Conservation (phyloP, 1,140 invertebrate species). For the Episyrphus balteatus region DNA sequence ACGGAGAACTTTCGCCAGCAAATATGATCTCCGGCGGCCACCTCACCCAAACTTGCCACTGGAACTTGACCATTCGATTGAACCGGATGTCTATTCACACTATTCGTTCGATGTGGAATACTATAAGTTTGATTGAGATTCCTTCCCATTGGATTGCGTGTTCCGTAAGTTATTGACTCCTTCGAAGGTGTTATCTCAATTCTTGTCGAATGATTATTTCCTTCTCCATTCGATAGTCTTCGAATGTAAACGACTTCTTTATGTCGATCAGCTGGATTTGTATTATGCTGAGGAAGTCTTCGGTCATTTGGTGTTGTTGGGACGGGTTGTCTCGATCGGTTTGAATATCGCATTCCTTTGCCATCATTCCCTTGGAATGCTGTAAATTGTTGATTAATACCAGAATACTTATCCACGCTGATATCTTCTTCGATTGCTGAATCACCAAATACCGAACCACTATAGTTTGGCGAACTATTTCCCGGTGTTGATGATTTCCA, state of each 20-base stretch:
- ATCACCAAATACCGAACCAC: conserved; percentile 35
- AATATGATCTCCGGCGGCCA: conserved; percentile 26
- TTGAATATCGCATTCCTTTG: conserved; percentile 25
- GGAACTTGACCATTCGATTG: conserved; percentile 1
- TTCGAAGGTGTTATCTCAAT: conserved; percentile 34
- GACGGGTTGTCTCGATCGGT: conserved; percentile 15
- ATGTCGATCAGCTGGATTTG: conserved; percentile 19
- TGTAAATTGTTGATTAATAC: conserved; percentile 23
- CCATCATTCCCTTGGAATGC: conserved; percentile 25
- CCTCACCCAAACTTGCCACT: conserved; percentile 2
- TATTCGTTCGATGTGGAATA: no score
- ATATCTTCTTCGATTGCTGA: conserved; percentile 36
- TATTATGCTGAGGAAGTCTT: background rate
- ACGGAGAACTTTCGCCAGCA: conserved; percentile 36
- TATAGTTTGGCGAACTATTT: conserved; percentile 36
- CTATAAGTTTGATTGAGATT: background rate
- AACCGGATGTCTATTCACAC: background rate
- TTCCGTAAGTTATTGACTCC: conserved; percentile 29
- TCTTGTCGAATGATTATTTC: conserved; percentile 19
- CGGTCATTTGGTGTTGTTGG: conserved; percentile 3
- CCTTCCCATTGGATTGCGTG: conserved; percentile 25
- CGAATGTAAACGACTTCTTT: conserved; percentile 32
- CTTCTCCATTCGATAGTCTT: conserved; percentile 19
- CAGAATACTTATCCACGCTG: conserved; percentile 34
- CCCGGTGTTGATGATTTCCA: conserved; percentile 34